Evolutionary conservation across 2,797 vertebrate species (phyloP).

Genomic region (Dendrocincla fuliginosa): DNA sequence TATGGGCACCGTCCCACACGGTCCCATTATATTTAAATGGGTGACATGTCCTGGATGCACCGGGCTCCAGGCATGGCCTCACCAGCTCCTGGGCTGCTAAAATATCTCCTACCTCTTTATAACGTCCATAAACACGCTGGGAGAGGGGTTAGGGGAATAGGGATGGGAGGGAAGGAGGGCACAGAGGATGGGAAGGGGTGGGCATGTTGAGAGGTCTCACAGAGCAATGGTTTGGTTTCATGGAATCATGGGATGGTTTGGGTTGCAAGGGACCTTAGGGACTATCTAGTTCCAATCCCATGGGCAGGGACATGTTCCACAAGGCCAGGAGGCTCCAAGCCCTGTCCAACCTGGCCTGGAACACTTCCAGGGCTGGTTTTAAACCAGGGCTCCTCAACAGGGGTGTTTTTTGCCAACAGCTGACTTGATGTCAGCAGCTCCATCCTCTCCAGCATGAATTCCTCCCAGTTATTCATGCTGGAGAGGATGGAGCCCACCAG

Average conservation of each 20-base stretch:
- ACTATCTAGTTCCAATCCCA: background rate
- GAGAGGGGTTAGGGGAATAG: background rate
- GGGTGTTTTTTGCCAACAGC: rapidly evolving
- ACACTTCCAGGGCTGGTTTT: background rate
- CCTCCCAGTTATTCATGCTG: background rate
- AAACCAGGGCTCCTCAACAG: rapidly evolving
- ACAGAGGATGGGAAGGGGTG: background rate
- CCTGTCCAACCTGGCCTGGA: background rate
- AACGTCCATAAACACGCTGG: rapidly evolving
- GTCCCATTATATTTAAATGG: background rate
- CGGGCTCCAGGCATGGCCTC: background rate
- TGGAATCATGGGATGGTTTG: background rate
- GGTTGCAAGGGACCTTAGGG: background rate
- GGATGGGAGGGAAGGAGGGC: background rate
- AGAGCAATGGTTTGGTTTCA: background rate
- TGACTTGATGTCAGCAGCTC: rapidly evolving
- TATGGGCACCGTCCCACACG: background rate
- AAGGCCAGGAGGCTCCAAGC: background rate
- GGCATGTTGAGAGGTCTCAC: rapidly evolving
- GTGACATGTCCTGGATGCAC: background rate
- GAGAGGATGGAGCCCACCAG: background rate
- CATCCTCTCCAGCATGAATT: background rate
- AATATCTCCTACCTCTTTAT: background rate
- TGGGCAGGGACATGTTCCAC: background rate
- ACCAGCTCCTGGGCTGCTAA: background rate